phyloP scores from a whole-genome alignment of 2,797 vertebrate species.

The Cygnus olor region DNA sequence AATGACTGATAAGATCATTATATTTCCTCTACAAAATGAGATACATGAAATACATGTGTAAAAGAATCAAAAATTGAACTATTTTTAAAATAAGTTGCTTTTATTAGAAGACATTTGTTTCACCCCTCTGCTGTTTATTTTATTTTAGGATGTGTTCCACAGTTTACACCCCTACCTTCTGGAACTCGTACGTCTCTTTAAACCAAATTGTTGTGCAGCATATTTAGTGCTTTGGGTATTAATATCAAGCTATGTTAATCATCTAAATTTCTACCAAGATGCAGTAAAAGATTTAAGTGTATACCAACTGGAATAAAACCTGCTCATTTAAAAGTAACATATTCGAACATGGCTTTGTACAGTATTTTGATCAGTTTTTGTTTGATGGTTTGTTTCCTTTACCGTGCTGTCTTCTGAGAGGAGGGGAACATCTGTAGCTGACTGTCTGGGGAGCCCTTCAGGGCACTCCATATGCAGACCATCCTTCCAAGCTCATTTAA shows the following conservation, averaged over 20 bases:
- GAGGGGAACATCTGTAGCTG: background rate
- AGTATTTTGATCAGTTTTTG: background rate
- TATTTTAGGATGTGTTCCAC: conserved; percentile 34
- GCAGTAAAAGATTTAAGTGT: background rate
- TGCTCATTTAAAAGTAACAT: fast-evolving
- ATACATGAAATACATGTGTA: background rate
- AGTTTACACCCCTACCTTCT: conserved; percentile 48
- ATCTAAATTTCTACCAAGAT: background rate
- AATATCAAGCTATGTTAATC: background rate
- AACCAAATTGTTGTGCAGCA: background rate
- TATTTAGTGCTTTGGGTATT: background rate
- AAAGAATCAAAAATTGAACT: background rate
- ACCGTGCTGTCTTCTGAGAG: background rate
- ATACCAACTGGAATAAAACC: background rate
- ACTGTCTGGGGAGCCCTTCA: fast-evolving
- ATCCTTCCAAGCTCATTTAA: background rate
- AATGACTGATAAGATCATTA: background rate
- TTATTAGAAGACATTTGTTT: conserved; percentile 35
- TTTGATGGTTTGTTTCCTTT: background rate
- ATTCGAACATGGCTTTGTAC: background rate
- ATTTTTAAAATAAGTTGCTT: conserved; percentile 27
- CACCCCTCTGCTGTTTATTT: conserved; percentile 46
- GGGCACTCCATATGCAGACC: fast-evolving
- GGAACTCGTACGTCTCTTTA: conserved; percentile 36
- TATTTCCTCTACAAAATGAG: background rate